Base-by-base conservation (phyloP, 2,797 vertebrate genomes). In the Dermochelys coriacea region DNA sequence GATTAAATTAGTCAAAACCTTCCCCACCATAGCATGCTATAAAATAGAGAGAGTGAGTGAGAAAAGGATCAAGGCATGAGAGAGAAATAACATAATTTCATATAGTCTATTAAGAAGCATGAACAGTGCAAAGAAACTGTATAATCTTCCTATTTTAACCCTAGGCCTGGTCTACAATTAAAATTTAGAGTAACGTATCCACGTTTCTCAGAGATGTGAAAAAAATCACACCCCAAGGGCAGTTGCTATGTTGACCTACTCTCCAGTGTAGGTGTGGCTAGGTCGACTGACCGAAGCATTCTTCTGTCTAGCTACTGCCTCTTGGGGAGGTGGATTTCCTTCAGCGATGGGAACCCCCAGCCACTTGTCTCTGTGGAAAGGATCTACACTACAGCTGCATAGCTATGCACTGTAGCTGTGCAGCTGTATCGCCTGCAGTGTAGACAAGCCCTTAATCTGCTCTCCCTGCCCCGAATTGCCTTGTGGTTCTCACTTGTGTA, bases 1-100 rank as follows among this genome's bases (percentile, higher is more conserved):
- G 19, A 37, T 37, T 21, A 37, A 45, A 29, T 37, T 9, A 80
- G 16, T 78, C 14, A 37, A 47, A 87, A 18, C 50, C 59, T 91
- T 85, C 7, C 87, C 82, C 89, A 16, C 27, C 15, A 15, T 11
- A 25, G 0, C 0, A 5, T 14, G 49, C 41, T n/a, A 47, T 49
- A 55, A 88, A 88, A 52, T 0, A 75, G 31, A 6, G 14, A 61
- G 37, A 92, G 93, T 75, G 19, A 37, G n/a, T 41, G 3, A 86
- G 52, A 86, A 87, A 82, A 75, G 2, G 16, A 71, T 86, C 5
- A 4, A 68, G 79, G 12, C 2, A 90, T 86, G 34, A 81, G 75
- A 91, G 82, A 61, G 5, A 84, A 90, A 37, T 57, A 84, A 19
- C 2, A 1, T 29, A 15, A 41, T 71, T 71, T 41, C 21, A 71